These are phyloP conservation scores for Decapterus maruadsi DNA, from an alignment of 2,797 vertebrate species.

Conservation along the genomic window DNA sequence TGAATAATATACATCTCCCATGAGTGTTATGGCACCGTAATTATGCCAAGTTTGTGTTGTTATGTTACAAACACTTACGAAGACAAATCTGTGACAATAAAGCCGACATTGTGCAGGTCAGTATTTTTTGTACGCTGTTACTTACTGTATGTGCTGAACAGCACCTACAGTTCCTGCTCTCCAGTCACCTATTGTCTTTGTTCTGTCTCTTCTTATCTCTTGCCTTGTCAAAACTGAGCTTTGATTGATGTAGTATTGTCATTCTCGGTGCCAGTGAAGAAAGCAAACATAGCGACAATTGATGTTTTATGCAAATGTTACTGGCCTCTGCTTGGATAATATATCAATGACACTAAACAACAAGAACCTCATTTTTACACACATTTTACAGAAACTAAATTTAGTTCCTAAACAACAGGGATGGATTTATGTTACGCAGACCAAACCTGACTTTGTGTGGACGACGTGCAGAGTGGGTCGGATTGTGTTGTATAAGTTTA, in stretches of 20 bases:
- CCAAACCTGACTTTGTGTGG: slow-evolving; percentile 15
- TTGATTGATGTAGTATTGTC: neutral
- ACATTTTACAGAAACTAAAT: neutral
- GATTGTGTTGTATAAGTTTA: slow-evolving; percentile 27
- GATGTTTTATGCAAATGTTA: neutral
- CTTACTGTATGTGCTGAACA: neutral
- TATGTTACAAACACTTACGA: neutral
- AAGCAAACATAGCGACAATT: neutral
- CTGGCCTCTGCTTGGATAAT: neutral
- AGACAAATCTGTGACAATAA: neutral
- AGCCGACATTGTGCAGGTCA: neutral
- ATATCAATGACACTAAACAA: neutral
- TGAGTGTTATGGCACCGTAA: too few relatives aligned
- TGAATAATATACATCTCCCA: neutral
- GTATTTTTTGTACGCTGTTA: neutral
- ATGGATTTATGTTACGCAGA: slow-evolving; percentile 1
- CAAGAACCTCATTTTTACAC: too few relatives aligned
- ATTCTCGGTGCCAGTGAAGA: neutral
- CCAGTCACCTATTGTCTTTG: neutral
- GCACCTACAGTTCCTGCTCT: neutral
- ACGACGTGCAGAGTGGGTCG: slow-evolving; percentile 37
- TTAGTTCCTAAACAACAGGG: slow-evolving; percentile 14
- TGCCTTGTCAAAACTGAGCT: neutral
- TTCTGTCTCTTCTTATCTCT: neutral
- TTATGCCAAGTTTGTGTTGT: too few relatives aligned